These are phyloP conservation scores for Syngnathus scovelli DNA, from an alignment of 2,113 vertebrate species.

Conservation along the genomic window DNA sequence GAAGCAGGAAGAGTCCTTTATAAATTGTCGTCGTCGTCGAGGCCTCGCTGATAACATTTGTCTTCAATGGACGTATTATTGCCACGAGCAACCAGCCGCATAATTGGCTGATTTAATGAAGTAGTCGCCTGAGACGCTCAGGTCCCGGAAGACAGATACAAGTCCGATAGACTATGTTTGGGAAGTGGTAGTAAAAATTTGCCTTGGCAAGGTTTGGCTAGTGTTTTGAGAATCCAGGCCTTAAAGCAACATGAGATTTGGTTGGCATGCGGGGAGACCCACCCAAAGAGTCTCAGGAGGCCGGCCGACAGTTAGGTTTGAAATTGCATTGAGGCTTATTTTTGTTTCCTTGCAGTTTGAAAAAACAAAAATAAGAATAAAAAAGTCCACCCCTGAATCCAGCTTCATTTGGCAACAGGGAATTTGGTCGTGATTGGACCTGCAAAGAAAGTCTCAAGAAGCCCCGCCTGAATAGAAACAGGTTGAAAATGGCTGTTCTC, in stretches of 20 bases:
- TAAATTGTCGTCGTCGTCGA: background rate
- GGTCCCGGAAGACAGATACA: background rate
- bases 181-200: background rate
- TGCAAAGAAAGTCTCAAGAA: no score
- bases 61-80: background rate
- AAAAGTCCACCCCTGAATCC: background rate
- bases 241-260: background rate
- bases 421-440: no score
- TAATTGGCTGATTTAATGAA: constrained; percentile 1
- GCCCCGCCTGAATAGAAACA: no score
- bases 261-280: background rate
- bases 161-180: background rate
- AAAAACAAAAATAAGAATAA: no score
- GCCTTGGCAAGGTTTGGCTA: background rate
- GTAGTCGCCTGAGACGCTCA: background rate
- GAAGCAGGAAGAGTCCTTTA: background rate
- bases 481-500: no score
- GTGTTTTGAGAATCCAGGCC: background rate
- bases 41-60: background rate
- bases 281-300: background rate
- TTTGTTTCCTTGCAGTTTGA: background rate
- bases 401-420: no score
- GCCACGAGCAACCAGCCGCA: background rate
- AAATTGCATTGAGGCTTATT: background rate
- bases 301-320: background rate